Percentiles rank a stretch among this genome's conserved stretches.
phyloP scores from a whole-genome alignment of 2,113 vertebrate species.

The Symphodus melops region DNA sequence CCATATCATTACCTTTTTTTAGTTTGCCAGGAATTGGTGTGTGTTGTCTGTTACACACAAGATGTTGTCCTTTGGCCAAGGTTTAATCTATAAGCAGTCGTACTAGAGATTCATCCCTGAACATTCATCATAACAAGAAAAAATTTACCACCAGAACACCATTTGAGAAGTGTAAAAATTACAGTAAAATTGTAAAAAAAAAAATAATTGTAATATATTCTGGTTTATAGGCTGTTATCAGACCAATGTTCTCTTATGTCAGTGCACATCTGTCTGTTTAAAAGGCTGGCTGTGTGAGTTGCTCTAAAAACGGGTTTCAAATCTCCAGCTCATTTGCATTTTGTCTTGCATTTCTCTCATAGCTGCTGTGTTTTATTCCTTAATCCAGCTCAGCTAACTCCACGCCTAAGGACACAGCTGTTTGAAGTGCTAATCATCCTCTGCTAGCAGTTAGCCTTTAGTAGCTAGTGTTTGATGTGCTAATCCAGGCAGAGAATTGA shows the following conservation, averaged over 20 bases:
- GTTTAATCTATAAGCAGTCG: too few species aligned
- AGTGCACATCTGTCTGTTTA: background rate
- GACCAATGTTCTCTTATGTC: background rate
- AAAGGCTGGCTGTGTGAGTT: background rate
- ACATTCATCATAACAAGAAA: too few species aligned
- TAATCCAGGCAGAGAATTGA: conserved; percentile 24
- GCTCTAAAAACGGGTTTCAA: background rate
- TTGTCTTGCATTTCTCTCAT: background rate
- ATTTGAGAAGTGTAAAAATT: background rate
- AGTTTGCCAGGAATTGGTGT: too few species aligned
- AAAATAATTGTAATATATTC: background rate
- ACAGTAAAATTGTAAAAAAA: background rate
- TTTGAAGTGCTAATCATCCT: conserved; percentile 49
- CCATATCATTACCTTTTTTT: too few species aligned
- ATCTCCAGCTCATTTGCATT: background rate
- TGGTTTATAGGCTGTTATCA: background rate
- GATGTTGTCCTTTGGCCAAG: too few species aligned
- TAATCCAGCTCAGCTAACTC: background rate
- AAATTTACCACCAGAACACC: too few species aligned
- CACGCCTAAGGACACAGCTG: conserved; percentile 11
- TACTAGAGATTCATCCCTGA: too few species aligned
- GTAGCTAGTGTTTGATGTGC: conserved; percentile 45
- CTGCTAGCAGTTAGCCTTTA: conserved; percentile 37
- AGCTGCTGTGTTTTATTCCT: conserved; percentile 7
- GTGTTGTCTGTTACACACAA: too few species aligned